These are phyloP conservation scores for Heliothis peltigera DNA, from an alignment of 2,888 invertebrate species.

Conservation along the genomic window DNA sequence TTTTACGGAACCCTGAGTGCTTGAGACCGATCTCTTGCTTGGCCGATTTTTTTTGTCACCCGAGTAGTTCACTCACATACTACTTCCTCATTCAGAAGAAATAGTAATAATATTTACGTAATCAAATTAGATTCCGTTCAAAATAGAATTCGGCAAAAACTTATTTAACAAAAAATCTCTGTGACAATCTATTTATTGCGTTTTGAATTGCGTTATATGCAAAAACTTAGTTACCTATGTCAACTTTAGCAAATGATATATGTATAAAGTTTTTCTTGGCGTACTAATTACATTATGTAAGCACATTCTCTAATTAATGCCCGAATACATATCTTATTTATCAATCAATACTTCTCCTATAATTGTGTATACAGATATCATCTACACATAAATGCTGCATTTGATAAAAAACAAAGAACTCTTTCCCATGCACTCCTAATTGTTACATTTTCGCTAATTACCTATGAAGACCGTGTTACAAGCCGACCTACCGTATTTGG, in stretches of 20 bases:
- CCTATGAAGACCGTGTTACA: too few relatives aligned
- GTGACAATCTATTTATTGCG: neutral
- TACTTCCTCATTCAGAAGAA: neutral
- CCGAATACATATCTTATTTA: too few relatives aligned
- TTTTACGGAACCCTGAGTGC: neutral
- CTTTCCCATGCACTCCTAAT: conserved; percentile 10
- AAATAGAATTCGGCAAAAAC: conserved; percentile 16
- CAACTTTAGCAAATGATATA: neutral
- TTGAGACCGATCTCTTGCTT: neutral
- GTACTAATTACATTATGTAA: neutral
- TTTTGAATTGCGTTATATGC: neutral
- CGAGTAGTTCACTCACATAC: neutral
- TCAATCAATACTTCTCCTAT: too few relatives aligned
- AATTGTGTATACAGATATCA: too few relatives aligned
- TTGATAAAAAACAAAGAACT: too few relatives aligned
- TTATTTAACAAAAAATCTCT: conserved; percentile 3
- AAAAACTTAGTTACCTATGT: neutral
- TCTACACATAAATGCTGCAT: too few relatives aligned
- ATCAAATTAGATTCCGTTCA: conserved; percentile 9
- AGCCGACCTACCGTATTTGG: too few relatives aligned
- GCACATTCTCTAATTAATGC: too few relatives aligned
- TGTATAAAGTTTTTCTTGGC: neutral
- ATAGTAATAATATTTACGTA: neutral
- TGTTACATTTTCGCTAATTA: conserved; percentile 39
- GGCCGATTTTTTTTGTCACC: neutral